phyloP scores from a whole-genome alignment of 2,888 invertebrate genomes.

The Folsomia candida region DNA sequence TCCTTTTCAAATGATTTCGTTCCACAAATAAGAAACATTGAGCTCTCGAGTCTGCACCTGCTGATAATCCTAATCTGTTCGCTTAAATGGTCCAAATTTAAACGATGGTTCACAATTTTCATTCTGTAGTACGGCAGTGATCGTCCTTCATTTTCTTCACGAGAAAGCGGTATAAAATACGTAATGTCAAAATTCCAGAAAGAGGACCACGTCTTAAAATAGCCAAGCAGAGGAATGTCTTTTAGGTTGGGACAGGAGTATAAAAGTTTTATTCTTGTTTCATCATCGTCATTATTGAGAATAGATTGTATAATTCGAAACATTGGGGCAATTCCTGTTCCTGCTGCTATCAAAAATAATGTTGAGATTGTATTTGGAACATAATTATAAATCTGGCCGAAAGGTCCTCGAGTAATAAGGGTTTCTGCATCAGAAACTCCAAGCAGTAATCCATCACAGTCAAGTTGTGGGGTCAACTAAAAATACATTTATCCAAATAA shows the following conservation, averaged over 20 bases:
- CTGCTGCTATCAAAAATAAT: conserved; percentile 64
- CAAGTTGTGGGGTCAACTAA: no score
- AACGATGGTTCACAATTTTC: conserved; percentile 55
- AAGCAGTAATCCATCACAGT: no score
- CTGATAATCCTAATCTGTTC: conserved; percentile 51
- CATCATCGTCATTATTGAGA: conserved; percentile 66
- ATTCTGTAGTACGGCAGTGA: conserved; percentile 61
- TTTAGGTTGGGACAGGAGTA: conserved; percentile 63
- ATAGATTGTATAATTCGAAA: conserved; percentile 64
- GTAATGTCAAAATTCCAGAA: conserved; percentile 75
- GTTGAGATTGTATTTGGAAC: conserved; percentile 56
- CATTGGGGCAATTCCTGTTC: conserved; percentile 73
- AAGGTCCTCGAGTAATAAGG: conserved; percentile 77
- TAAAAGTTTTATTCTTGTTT: conserved; percentile 63
- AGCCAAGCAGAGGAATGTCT: conserved; percentile 63
- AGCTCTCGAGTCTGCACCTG: conserved; percentile 51
- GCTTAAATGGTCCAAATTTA: conserved; percentile 54
- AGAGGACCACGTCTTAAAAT: conserved; percentile 61
- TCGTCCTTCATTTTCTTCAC: conserved; percentile 24
- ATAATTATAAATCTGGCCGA: conserved; percentile 61
- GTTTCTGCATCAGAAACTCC: no score
- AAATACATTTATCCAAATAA: no score
- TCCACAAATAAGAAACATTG: conserved; percentile 63
- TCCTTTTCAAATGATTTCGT: conserved; percentile 60
- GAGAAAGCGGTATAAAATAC: conserved; percentile 59